Base-by-base conservation (phyloP, 2,888 invertebrate genomes). In the Platerodrilus igneus region DNA sequence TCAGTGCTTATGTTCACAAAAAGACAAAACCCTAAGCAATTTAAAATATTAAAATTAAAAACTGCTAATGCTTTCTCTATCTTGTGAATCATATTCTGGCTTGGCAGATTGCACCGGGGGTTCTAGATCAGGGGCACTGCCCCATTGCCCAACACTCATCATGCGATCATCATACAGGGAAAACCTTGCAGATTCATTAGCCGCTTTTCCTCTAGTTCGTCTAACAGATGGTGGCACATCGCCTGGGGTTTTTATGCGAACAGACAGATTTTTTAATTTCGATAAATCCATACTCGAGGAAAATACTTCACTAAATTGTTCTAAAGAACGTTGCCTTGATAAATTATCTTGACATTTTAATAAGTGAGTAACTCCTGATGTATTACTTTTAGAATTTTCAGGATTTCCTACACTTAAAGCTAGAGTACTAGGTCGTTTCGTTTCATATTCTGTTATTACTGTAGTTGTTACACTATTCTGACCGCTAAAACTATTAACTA, bases 131-230 rank as follows among this genome's bases (percentile, higher is more conserved):
- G 69, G 69, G 1, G 68, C 68, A 42, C 68, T 69, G 7, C 67
- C 66, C 67, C 68, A 68, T 47, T 63, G 61, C 2, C 59, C 62
- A 9, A 58, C 56, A 50, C 78, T 78, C 90, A 92, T 91, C 77
- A 91, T 88, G 25, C 91, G 75, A 62, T 92, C 92, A 56, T 91
- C 90, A 57, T 90, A 91, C 11, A 92, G 70, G 27, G 91, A 91
- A 55, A 92, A 77, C 48, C 92, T 67, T 2, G 73, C 70, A 3
- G 60, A 49, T 4, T 69, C 76, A 49, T 83, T 81, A 25, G 79
- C 77, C 1, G 81, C 82, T 45, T 80, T 72, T 2, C 81, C 73
- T 19, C 82, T 67, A 1, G 84, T 80, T 52, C 81, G 76, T 8
- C 87, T 64, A 1, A 87, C 83, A 0, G 86, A 86, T 0, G 85